These are phyloP conservation scores for Ligdia adustata DNA, from an alignment of 2,888 invertebrate species.

Conservation along the genomic window DNA sequence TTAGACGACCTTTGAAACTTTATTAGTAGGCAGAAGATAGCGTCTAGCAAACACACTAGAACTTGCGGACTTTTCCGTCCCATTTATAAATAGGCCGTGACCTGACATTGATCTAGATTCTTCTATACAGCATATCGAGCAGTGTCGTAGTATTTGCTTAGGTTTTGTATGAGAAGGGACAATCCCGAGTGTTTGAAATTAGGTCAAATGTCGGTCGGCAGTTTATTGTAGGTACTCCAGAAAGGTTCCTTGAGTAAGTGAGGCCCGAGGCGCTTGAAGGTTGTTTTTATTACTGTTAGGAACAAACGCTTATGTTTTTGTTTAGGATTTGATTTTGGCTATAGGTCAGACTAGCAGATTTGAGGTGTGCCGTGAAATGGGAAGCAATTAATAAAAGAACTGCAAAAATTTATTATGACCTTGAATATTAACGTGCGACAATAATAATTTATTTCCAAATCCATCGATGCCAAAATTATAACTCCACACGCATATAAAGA, in stretches of 20 bases:
- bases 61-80: constrained; percentile 36
- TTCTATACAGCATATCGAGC: constrained; percentile 33
- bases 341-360: too few species aligned
- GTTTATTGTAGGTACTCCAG: not conserved
- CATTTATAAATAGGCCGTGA: constrained; percentile 55
- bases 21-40: constrained; percentile 16
- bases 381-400: too few species aligned
- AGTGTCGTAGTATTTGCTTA: constrained; percentile 39
- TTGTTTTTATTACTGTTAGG: not conserved
- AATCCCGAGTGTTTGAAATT: constrained; percentile 11
- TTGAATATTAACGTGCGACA: too few species aligned
- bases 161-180: constrained; percentile 22
- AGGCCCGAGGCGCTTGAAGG: not conserved
- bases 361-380: too few species aligned
- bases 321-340: constrained; percentile 2
- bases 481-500: too few species aligned
- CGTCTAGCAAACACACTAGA: constrained; percentile 34
- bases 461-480: too few species aligned
- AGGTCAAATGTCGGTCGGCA: constrained; percentile 9
- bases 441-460: too few species aligned
- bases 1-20: constrained; percentile 6
- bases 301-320: not conserved
- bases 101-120: constrained; percentile 60
- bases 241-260: not conserved
- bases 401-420: too few species aligned